Conservation (phyloP, 2,113 vertebrate genomes). For the Poicephalus gulielmi region DNA sequence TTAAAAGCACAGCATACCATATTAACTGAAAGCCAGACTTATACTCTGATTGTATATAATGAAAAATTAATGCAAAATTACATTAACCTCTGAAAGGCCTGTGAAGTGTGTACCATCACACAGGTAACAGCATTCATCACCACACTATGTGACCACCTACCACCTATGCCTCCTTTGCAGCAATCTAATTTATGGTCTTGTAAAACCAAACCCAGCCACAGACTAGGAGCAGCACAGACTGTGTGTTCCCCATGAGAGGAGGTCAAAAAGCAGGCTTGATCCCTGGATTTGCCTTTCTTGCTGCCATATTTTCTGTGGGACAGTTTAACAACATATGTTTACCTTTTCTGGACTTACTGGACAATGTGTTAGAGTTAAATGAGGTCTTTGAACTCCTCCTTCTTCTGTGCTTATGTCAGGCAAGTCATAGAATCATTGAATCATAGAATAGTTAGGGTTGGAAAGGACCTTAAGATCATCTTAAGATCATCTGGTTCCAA, state of each 20-base stretch:
- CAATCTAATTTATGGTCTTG: background rate
- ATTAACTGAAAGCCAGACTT: background rate
- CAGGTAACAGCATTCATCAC: fast-evolving
- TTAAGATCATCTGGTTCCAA: background rate
- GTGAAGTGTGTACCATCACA: background rate
- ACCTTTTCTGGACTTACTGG: background rate
- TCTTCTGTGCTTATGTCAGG: background rate
- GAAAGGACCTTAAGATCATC: background rate
- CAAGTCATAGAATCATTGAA: background rate
- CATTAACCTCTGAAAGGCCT: background rate
- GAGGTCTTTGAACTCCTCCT: background rate
- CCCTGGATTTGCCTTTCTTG: background rate
- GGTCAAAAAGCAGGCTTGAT: background rate
- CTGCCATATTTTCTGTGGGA: background rate
- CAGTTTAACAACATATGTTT: background rate
- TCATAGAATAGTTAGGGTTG: background rate
- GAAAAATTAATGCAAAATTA: background rate
- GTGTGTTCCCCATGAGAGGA: fast-evolving
- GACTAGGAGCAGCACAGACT: background rate
- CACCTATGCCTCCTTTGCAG: background rate
- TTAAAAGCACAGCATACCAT: background rate
- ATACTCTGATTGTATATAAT: background rate
- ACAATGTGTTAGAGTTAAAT: background rate
- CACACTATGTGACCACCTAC: background rate
- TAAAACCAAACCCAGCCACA: background rate